Evolutionary conservation across 2,888 invertebrate genomes (phyloP), one percentile per base, ranked within the genome.

Genomic region (Hermaeophaga mercurialis): DNA sequence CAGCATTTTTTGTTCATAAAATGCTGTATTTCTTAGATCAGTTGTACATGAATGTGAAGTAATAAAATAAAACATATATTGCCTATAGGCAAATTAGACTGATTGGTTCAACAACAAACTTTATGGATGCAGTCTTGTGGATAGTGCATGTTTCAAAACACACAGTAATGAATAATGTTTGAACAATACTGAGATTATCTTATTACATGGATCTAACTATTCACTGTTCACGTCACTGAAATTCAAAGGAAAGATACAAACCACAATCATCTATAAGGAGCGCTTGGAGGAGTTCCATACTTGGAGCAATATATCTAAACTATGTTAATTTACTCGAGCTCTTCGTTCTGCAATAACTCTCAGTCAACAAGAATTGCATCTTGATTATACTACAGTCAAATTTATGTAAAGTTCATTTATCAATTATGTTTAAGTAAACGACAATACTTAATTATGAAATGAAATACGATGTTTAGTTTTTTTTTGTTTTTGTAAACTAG

Each of bases 271-370:
- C 45, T 45, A n/a, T 18, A 18, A n/a, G 14, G 33, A 45, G 31
- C 45, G 45, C 45, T 31, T 33, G 45, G 31, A 45, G 31, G 45
- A 45, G 18, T 31, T 31, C 7, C 17, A 8, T 36, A 34, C 22
- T 47, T 36, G 14, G 22, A 46, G 46, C 14, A 46, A 46, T 46
- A 45, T 26, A 41, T 50, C 50, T 41, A 19, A 41, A 50, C 41
- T 50, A 41, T 41, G 33, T 50, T 50, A 41, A 50, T 50, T 50
- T 41, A 14, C 14, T 17, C 14, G 31, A 31, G 41, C 33, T 50
- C 49, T 41, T 41, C 39, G n/a, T 50, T 50, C 24, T 41, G 19
- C 14, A 33, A 12, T 41, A 9, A 26, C 41, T n/a, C n/a, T n/a
- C n/a, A n/a, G 26, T 15, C 14, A 50, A 31, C 50, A 41, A 41